Conservation (phyloP, 2,113 vertebrate genomes). For the Otolemur garnettii region DNA sequence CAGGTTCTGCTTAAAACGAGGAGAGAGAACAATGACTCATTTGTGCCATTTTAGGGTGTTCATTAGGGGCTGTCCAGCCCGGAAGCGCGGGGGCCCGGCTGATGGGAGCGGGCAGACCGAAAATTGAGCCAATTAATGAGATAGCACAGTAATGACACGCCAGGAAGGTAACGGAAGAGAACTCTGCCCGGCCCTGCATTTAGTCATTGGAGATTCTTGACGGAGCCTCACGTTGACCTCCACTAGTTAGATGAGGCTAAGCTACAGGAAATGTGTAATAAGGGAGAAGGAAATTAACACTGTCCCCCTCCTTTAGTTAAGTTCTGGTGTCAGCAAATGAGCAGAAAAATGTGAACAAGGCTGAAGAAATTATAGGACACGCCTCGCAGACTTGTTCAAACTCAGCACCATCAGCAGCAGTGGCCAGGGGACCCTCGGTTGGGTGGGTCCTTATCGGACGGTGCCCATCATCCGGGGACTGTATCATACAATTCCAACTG, state of each 20-base stretch:
- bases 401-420: rapidly evolving
- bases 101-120: rapidly evolving
- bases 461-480: rapidly evolving
- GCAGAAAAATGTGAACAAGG: too few species aligned
- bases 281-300: background rate
- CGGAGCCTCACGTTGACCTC: rapidly evolving
- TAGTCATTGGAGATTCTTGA: background rate
- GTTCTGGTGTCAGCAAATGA: too few species aligned
- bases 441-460: rapidly evolving
- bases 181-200: rapidly evolving
- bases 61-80: background rate
- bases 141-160: rapidly evolving
- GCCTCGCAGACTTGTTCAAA: background rate
- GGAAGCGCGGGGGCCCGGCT: rapidly evolving
- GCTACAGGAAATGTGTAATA: rapidly evolving
- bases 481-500: rapidly evolving
- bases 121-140: background rate
- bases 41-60: rapidly evolving
- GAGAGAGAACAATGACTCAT: background rate
- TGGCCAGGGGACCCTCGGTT: rapidly evolving
- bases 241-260: too few species aligned
- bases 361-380: too few species aligned
- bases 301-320: rapidly evolving
- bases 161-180: rapidly evolving
- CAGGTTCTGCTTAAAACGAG: rapidly evolving